Base-by-base conservation (phyloP, 1,140 invertebrate species). In the Eupristina koningsbergeri region DNA sequence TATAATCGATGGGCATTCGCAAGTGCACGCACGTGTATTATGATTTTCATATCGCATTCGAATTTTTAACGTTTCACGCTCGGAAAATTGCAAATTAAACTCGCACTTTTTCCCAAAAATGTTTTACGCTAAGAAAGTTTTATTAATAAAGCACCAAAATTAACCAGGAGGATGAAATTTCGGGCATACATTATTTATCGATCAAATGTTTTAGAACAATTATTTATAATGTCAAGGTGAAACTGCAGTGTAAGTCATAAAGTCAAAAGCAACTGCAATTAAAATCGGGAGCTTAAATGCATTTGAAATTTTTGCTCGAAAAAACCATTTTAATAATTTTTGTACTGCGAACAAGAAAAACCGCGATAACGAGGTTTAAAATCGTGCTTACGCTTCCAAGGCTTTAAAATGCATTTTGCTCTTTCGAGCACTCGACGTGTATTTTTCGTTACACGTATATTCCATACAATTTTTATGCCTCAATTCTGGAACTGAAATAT, bases 141-240 rank as follows among this genome's bases (percentile, higher is more conserved):
- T n/a, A n/a, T n/a, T n/a, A n/a, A n/a, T n/a, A n/a, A n/a, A n/a
- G n/a, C n/a, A n/a, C n/a, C n/a, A n/a, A 45, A 45, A 45, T 45
- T 45, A 45, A 45, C 41, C 6, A 45, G 11, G 41, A 0, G 17
- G 26, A 50, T 45, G 47, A 61, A 77, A 61, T 39, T 77, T 77
- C 31, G 0, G 41, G 36, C 6, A 22, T 26, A 19, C 26, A 13
- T 50, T 0, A 17, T 11, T 19, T 47, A 47, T 50, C 45, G 45
- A 50, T 41, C 45, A 34, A 74, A 31, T 34, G n/a, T 50, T 74
- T 13, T 17, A 19, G 22, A 26, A 45, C 73, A 50, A 74, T 74
- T 74, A 74, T 74, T 74, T 74, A 50, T 50, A 74, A 74, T 50
- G 50, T 74, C 73, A 74, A 74, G 73, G 73, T 50, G 73, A 74